Percentiles rank a stretch among this genome's conserved stretches.
Conservation (phyloP, 2,797 vertebrate genomes). For the Crocodylus rhombifer region DNA sequence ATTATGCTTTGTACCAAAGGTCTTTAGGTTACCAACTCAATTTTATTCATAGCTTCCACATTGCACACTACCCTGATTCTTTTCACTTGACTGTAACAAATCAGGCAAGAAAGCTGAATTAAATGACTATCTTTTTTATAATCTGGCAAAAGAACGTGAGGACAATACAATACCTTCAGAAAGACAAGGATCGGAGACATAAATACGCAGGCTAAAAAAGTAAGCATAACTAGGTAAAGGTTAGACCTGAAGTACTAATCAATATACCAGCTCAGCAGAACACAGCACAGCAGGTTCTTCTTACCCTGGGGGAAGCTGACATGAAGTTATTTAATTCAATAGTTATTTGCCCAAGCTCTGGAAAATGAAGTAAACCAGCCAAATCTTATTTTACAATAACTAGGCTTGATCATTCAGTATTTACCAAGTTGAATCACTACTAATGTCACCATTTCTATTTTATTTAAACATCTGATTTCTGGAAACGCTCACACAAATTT, state of each 20-base stretch:
- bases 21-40: not conserved
- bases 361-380: slow-evolving; percentile 65
- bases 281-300: slow-evolving; percentile 30
- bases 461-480: slow-evolving; percentile 64
- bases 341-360: slow-evolving; percentile 67
- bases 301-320: slow-evolving; percentile 56
- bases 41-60: not conserved
- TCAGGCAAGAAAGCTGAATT: slow-evolving; percentile 3
- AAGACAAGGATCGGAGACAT: slow-evolving; percentile 25
- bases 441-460: slow-evolving; percentile 31
- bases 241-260: slow-evolving; percentile 62
- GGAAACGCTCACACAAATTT: slow-evolving; percentile 29
- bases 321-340: slow-evolving; percentile 70
- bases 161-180: slow-evolving; percentile 20
- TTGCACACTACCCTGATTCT: not conserved
- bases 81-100: slow-evolving; percentile 5
- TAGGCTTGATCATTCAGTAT: slow-evolving; percentile 49
- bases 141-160: slow-evolving; percentile 50
- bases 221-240: slow-evolving; percentile 42
- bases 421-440: slow-evolving; percentile 52
- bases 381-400: slow-evolving; percentile 61
- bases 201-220: slow-evolving; percentile 34
- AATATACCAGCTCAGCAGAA: slow-evolving; percentile 43
- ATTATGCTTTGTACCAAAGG: not conserved
- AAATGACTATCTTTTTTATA: slow-evolving; percentile 16